A percentile compares a stretch with the other conserved stretches of the same genome.
Evolutionary conservation across 2,113 vertebrate genomes (phyloP).

Genomic region (Petaurus breviceps): DNA sequence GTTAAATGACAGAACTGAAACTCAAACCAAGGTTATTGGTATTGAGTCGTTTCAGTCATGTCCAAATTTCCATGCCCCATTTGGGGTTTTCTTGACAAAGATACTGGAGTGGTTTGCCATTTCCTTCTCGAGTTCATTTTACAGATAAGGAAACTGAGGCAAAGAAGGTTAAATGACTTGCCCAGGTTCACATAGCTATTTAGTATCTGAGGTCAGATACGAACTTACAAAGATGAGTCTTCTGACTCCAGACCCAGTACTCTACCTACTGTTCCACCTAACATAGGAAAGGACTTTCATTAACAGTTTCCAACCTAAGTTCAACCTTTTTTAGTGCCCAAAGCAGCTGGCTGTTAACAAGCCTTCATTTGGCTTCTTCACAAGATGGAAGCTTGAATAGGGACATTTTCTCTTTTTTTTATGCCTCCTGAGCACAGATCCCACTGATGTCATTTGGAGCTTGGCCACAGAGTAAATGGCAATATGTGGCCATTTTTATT

Average conservation of each 20-base stretch:
- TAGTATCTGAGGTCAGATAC: background rate
- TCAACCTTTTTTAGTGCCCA: conserved; percentile 74
- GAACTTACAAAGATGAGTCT: background rate
- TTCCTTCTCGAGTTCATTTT: background rate
- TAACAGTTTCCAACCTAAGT: conserved; percentile 72
- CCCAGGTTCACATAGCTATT: background rate
- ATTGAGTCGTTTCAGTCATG: background rate
- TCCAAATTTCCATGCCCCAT: background rate
- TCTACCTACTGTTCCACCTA: background rate
- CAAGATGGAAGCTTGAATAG: conserved; percentile 67
- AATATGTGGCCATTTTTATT: conserved; percentile 39
- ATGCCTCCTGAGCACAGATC: conserved; percentile 30
- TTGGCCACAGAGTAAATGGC: conserved; percentile 42
- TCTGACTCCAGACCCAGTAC: background rate
- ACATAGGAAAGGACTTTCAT: conserved; percentile 62
- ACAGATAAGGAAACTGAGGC: background rate
- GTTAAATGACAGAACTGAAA: background rate
- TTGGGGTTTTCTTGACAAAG: background rate
- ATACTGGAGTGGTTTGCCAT: background rate
- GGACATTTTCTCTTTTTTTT: conserved; percentile 22
- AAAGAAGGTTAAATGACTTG: background rate
- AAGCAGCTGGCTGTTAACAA: conserved; percentile 72
- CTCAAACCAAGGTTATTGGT: background rate
- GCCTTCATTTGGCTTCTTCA: conserved; percentile 71
- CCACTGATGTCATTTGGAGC: conserved; percentile 71